Conservation (phyloP, 1,140 invertebrate genomes). For the Drosophila parabipectinata region DNA sequence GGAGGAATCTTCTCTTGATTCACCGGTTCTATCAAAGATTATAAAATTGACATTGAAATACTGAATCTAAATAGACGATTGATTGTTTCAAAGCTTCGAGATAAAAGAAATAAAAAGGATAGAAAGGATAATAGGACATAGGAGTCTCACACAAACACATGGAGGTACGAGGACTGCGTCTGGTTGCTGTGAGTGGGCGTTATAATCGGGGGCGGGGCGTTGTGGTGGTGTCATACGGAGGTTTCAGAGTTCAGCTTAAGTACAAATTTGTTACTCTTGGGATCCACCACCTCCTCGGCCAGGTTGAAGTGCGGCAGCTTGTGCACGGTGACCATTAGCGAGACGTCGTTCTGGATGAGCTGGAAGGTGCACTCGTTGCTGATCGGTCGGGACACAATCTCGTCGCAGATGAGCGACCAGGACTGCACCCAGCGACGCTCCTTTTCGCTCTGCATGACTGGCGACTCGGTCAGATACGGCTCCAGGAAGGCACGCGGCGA, state of each 20-base stretch:
- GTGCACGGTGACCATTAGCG: slow-evolving; percentile 93
- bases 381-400: slow-evolving; percentile 93
- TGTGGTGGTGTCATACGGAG: slow-evolving; percentile 90
- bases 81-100: not conserved
- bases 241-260: slow-evolving; percentile 97
- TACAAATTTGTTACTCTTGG: slow-evolving; percentile 97
- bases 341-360: slow-evolving; percentile 96
- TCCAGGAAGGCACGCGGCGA: slow-evolving; percentile 97
- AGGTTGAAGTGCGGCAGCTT: slow-evolving; percentile 96
- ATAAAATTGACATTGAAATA: not conserved
- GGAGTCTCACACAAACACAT: slow-evolving; percentile 73
- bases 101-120: not conserved
- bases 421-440: slow-evolving; percentile 91
- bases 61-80: not conserved
- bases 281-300: slow-evolving; percentile 97
- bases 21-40: not conserved
- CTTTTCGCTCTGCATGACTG: slow-evolving; percentile 92
- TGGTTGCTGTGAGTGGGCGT: slow-evolving; percentile 80
- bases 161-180: slow-evolving; percentile 79
- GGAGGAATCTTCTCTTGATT: not conserved
- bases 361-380: slow-evolving; percentile 94
- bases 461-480: slow-evolving; percentile 91
- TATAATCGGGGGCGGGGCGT: slow-evolving; percentile 48
- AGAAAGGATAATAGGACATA: not conserved
- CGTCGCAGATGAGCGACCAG: slow-evolving; percentile 97